Base-by-base conservation (phyloP, 2,113 vertebrate species). In the Glaucomys volans region DNA sequence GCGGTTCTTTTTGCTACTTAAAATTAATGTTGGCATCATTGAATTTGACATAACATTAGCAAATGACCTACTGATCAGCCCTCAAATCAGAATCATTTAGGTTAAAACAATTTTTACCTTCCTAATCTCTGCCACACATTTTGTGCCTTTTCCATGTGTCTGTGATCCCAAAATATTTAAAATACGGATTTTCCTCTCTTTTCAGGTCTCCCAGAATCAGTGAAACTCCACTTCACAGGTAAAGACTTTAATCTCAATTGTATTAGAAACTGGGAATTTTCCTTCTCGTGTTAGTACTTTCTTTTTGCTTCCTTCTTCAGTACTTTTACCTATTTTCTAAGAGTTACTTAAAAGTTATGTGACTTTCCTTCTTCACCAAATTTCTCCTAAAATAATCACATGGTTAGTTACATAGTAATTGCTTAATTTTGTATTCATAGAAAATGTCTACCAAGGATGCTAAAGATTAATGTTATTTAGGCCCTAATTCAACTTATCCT, bases 161-260 rank as follows among this genome's bases (percentile, higher is more conserved):
- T 77, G 62, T 90, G 89, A 77, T 4, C 18, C 37, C 26, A 18
- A 35, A 66, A 74, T 92, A 2, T 93, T 90, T 74, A 52, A 0
- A 79, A 9, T 42, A 76, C 95, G 79, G 89, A 90, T 95, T 94
- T 93, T 44, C 94, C 17, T 91, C 59, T 85, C 59, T 95, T 82
- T 0, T 42, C 98, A 99, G 99, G 99, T 98, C 99, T 99, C 37
- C 99, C 99, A 5, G 99, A 99, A 97, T 99, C 99, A 0, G 99
- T 99, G 98, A 99, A 95, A 97, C 98, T 99, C 98, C 99, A 98
- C 98, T 99, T 99, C 98, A 99, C 99, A 99, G 99, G 99, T 99
- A 98, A 72, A 94, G 59, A 74, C 93, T 72, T 86, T 79, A 0
- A 79, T 90, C 37, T 5, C 7, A 90, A 7, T 94, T 84, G 87